Evolutionary conservation across 2,888 invertebrate species (phyloP), one percentile per base, ranked within the genome.

Genomic region (Panzeria rudis): DNA sequence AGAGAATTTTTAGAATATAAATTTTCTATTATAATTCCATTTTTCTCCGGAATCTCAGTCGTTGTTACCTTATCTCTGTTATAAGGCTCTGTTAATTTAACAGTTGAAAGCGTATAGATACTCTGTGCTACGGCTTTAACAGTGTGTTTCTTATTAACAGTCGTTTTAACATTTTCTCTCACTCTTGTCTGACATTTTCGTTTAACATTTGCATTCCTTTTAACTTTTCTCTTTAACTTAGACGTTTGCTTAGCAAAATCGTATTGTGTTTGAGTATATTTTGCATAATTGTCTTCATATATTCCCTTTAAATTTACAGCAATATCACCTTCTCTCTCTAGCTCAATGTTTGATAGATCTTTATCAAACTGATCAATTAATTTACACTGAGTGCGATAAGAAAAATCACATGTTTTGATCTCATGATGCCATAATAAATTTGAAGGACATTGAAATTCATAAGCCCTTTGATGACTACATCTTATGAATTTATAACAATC

Each of bases 401-500:
- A 32, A n/a, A 29, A 32, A 38, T 79, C 88, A 79, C 90, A 90
- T 23, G 79, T 76, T 41, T 71, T 84, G 0, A 17, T 3, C 2
- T 59, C 32, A 0, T 87, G 88, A 59, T 89, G 75, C 89, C 90
- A 90, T 61, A 75, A 84, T 1, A 89, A 87, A 82, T 85, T 25
- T 0, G 35, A 17, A 2, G 90, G 87, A 79, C 91, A 91, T 15
- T 77, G 72, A n/a, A 86, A 86, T 8, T 88, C 78, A 61, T 62
- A 87, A 0, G 88, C 88, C 0, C 3, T 0, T 0, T 54, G n/a
- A 9, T 86, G 83, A 56, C 79, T 83, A 44, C 91, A 91, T n/a
- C 88, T 87, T 41, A 90, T 89, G 56, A 88, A 91, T 76, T 86
- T 86, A 13, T 87, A 86, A 29, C 90, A 90, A 68, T 90, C 83